Evolutionary conservation across 2,113 vertebrate species (phyloP).

Genomic region (Bucco capensis): DNA sequence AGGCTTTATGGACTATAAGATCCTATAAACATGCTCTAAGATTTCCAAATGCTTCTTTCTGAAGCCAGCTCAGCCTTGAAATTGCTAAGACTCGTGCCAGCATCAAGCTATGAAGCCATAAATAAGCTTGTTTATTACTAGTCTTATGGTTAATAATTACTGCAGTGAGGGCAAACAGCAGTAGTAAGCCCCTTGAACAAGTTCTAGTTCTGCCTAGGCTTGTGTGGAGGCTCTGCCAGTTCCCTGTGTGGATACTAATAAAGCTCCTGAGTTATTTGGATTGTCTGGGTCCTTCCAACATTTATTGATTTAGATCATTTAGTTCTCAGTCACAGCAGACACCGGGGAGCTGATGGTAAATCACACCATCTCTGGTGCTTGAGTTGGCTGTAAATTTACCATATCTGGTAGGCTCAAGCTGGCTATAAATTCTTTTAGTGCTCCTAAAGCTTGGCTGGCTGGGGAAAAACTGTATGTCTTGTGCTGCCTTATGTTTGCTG

Average conservation of each 20-base stretch:
- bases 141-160: background rate
- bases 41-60: background rate
- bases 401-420: background rate
- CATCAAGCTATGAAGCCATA: background rate
- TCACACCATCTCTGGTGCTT: background rate
- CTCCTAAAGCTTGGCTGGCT: background rate
- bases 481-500: background rate
- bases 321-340: background rate
- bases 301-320: slow-evolving; percentile 1
- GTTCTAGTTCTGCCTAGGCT: background rate
- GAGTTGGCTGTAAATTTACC: slow-evolving; percentile 13
- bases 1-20: background rate
- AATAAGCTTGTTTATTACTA: background rate
- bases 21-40: background rate
- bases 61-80: slow-evolving; percentile 8
- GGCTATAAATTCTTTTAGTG: background rate
- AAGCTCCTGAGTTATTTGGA: background rate
- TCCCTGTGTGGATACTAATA: background rate
- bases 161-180: background rate
- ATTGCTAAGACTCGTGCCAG: background rate
- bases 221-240: background rate
- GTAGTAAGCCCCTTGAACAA: background rate
- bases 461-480: background rate
- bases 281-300: background rate
- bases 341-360: background rate